Conservation (phyloP, 1,140 invertebrate genomes). For the Heterodera carotae region DNA sequence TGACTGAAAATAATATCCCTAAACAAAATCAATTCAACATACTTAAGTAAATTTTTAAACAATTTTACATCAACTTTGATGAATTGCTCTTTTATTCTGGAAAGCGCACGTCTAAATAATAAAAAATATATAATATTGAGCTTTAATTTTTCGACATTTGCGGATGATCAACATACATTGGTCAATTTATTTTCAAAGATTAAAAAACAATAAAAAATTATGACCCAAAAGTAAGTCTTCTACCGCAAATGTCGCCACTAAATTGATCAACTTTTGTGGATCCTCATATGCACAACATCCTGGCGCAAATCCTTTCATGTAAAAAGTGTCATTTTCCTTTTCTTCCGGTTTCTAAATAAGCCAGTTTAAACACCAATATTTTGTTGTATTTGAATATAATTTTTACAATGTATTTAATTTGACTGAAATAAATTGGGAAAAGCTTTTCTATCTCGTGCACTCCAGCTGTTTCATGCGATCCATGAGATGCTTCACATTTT, state of each 20-base stretch:
- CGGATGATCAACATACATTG: too few species aligned
- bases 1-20: not conserved
- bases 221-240: too few species aligned
- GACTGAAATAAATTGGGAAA: constrained; percentile 8
- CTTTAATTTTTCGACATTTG: too few species aligned
- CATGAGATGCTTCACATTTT: not conserved
- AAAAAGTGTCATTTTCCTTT: not conserved
- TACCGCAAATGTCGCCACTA: too few species aligned
- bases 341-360: not conserved
- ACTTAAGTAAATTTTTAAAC: not conserved
- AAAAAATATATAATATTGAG: too few species aligned
- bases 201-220: not conserved
- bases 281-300: not conserved
- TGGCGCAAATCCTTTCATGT: not conserved
- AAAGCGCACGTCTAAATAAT: not conserved
- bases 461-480: not conserved
- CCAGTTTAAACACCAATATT: too few species aligned
- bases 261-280: not conserved
- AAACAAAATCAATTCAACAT: not conserved
- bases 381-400: not conserved
- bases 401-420: constrained; percentile 11
- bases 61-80: not conserved
- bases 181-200: too few species aligned
- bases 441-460: not conserved
- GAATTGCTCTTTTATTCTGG: not conserved